These are phyloP conservation scores for Aethina tumida DNA, from an alignment of 1,140 invertebrate species.

Conservation along the genomic window DNA sequence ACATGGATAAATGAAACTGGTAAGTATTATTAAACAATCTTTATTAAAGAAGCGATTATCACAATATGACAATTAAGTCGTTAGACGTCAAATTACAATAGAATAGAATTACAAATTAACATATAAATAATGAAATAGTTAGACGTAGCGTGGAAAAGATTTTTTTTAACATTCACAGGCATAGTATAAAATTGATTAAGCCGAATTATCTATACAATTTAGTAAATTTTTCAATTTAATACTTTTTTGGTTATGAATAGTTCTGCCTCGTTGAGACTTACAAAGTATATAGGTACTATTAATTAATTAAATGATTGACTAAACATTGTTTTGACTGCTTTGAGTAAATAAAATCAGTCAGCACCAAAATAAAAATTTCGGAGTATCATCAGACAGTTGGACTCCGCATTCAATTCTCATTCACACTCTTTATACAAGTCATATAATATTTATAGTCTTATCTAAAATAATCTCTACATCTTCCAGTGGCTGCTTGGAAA, in stretches of 20 bases:
- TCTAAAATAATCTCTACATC: slow-evolving; percentile 28
- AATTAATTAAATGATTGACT: slow-evolving; percentile 29
- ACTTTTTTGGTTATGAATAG: slow-evolving; percentile 19
- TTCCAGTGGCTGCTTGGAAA: slow-evolving; percentile 32
- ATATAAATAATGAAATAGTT: slow-evolving; percentile 18
- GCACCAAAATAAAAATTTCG: slow-evolving; percentile 32
- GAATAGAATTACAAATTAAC: slow-evolving; percentile 17
- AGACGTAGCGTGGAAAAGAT: slow-evolving; percentile 7
- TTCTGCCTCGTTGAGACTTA: slow-evolving; percentile 23
- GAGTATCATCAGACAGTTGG: slow-evolving; percentile 17
- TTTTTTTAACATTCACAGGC: slow-evolving; percentile 12
- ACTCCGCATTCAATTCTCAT: slow-evolving; percentile 27
- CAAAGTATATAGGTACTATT: slow-evolving; percentile 18
- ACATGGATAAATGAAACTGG: no score
- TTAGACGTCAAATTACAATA: slow-evolving; percentile 23
- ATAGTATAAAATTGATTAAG: slow-evolving; percentile 11
- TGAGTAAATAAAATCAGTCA: slow-evolving; percentile 31
- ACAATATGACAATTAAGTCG: slow-evolving; percentile 33
- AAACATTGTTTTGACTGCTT: slow-evolving; percentile 32
- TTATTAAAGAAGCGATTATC: slow-evolving; percentile 36
- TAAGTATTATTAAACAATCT: slow-evolving; percentile 29
- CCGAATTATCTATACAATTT: slow-evolving; percentile 6
- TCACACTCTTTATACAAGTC: slow-evolving; percentile 35
- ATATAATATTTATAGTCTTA: slow-evolving; percentile 34
- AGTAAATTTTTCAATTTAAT: slow-evolving; percentile 12